phyloP scores from a whole-genome alignment of 1,140 invertebrate species.

The Drosophila pandora region DNA sequence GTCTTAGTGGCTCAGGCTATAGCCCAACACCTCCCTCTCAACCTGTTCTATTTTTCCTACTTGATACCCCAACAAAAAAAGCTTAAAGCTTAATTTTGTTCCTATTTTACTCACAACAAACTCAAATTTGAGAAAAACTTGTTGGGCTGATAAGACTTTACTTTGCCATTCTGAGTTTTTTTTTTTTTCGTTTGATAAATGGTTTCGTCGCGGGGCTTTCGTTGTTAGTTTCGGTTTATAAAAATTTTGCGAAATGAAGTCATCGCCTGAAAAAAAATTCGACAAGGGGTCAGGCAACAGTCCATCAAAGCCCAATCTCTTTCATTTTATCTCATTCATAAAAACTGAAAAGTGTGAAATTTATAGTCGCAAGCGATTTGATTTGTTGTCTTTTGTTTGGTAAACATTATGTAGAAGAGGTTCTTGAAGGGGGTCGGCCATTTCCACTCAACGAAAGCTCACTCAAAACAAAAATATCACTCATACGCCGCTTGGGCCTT shows the following conservation, averaged over 20 bases:
- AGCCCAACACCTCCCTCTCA: background rate
- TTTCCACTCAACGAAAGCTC: slow-evolving; percentile 60
- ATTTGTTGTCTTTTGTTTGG: slow-evolving; percentile 23
- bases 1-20: slow-evolving; percentile 21
- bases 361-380: slow-evolving; percentile 13
- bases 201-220: slow-evolving; percentile 50
- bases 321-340: slow-evolving; percentile 28
- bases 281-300: slow-evolving; percentile 10
- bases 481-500: slow-evolving; percentile 73
- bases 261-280: slow-evolving; percentile 55
- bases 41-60: background rate
- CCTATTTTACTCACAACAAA: slow-evolving; percentile 66
- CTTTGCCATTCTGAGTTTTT: slow-evolving; percentile 40
- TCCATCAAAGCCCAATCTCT: slow-evolving; percentile 4
- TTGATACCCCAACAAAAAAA: background rate
- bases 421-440: slow-evolving; percentile 1
- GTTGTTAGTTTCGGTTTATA: slow-evolving; percentile 59
- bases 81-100: slow-evolving; percentile 46
- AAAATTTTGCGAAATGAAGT: slow-evolving; percentile 63
- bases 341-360: slow-evolving; percentile 10
- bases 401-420: slow-evolving; percentile 17
- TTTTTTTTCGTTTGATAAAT: slow-evolving; percentile 64
- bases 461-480: slow-evolving; percentile 60
- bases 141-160: slow-evolving; percentile 63
- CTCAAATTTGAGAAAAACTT: slow-evolving; percentile 52